These are phyloP conservation scores for Folsomia candida DNA, from an alignment of 2,888 invertebrate species.

Conservation along the genomic window DNA sequence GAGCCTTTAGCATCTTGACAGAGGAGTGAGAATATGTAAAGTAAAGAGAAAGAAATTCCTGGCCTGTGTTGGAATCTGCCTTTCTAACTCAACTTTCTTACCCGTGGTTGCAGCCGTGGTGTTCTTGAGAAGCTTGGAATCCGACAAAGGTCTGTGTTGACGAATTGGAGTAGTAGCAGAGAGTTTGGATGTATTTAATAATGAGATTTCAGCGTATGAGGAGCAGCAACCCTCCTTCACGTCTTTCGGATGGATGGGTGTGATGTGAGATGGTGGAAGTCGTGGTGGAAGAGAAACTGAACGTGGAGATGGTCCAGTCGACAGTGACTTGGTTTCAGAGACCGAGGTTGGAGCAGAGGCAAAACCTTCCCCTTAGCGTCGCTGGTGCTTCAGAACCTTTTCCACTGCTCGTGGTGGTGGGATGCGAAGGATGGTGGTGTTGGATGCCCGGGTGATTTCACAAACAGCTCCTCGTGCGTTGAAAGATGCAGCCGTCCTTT, in stretches of 20 bases:
- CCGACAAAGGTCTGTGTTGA: not conserved
- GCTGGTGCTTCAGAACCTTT: too few relatives aligned
- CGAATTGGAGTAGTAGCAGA: not conserved
- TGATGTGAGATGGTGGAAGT: not conserved
- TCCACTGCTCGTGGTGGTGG: not conserved
- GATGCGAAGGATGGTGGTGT: not conserved
- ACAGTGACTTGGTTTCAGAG: too few relatives aligned
- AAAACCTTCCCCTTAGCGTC: slow-evolving; percentile 27
- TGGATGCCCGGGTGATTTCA: slow-evolving; percentile 12
- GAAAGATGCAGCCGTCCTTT: too few relatives aligned
- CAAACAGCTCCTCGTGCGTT: slow-evolving; percentile 9
- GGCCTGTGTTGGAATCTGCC: too few relatives aligned
- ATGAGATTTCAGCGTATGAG: too few relatives aligned
- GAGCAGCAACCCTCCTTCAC: not conserved
- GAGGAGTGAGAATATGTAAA: too few relatives aligned
- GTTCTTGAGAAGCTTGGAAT: too few relatives aligned
- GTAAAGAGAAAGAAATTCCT: too few relatives aligned
- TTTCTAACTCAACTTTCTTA: too few relatives aligned
- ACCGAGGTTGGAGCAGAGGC: not conserved
- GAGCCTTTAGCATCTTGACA: too few relatives aligned
- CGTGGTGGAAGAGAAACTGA: not conserved
- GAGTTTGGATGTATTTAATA: not conserved
- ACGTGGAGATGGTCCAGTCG: not conserved
- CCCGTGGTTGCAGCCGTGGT: too few relatives aligned
- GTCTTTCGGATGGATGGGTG: not conserved